phyloP scores from a whole-genome alignment of 1,140 invertebrate species.

The Anastrepha ludens region DNA sequence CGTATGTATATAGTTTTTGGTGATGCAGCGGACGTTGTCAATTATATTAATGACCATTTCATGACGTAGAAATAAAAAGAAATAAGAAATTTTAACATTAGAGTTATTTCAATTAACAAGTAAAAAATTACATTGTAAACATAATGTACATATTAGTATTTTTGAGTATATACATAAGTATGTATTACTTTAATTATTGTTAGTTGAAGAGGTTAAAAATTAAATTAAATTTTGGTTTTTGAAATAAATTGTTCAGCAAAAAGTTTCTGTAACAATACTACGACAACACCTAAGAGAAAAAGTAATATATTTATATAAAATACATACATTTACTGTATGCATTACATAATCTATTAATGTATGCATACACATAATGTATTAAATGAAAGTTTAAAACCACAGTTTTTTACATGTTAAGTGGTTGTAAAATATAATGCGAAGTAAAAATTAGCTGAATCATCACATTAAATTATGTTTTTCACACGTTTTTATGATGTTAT shows the following conservation, averaged over 20 bases:
- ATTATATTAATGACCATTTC: background rate
- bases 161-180: background rate
- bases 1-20: background rate
- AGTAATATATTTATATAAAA: too few species aligned
- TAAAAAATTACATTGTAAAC: background rate
- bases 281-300: too few species aligned
- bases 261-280: too few species aligned
- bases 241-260: background rate
- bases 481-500: too few species aligned
- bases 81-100: constrained; percentile 19
- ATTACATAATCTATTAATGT: too few species aligned
- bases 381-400: too few species aligned
- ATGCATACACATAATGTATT: too few species aligned
- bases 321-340: too few species aligned
- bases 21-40: background rate
- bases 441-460: too few species aligned
- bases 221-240: background rate
- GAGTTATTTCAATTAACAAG: background rate
- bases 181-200: background rate
- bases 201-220: background rate
- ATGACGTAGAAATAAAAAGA: constrained; percentile 34
- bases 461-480: too few species aligned
- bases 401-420: too few species aligned
- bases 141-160: background rate
- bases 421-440: too few species aligned